These are phyloP conservation scores for Pseudocheirus occidentalis DNA, from an alignment of 2,797 vertebrate genomes.

Conservation along the genomic window DNA sequence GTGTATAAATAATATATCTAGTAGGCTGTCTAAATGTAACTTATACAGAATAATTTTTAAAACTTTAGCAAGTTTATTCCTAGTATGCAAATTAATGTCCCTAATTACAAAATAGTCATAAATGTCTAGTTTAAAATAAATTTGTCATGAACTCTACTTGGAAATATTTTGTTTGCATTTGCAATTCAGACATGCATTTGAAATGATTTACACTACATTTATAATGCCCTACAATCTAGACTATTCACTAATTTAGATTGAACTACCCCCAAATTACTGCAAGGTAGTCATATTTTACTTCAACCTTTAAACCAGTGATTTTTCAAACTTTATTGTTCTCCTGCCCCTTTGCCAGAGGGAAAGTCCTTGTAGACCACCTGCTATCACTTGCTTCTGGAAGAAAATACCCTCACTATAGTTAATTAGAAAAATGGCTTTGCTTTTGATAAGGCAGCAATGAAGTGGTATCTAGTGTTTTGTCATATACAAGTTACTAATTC, in stretches of 20 bases:
- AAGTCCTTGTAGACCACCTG: neutral
- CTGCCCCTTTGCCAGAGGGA: neutral
- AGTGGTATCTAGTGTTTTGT: neutral
- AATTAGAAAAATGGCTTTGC: neutral
- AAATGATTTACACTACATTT: slow-evolving; percentile 18
- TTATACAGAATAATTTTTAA: slow-evolving; percentile 53
- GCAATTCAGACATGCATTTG: slow-evolving; percentile 67
- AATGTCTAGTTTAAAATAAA: slow-evolving; percentile 61
- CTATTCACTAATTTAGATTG: slow-evolving; percentile 24
- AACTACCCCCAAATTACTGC: neutral
- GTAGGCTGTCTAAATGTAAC: neutral
- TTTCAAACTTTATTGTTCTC: slow-evolving; percentile 9
- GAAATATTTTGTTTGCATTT: slow-evolving; percentile 73
- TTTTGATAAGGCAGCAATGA: neutral
- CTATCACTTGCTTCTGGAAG: neutral
- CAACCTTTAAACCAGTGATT: neutral
- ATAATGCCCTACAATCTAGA: neutral
- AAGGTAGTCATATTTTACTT: slow-evolving; percentile 15
- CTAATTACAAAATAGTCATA: slow-evolving; percentile 74
- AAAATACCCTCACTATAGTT: neutral
- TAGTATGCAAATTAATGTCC: slow-evolving; percentile 63
- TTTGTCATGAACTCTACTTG: slow-evolving; percentile 71
- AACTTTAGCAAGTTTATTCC: slow-evolving; percentile 65
- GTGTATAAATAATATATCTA: slow-evolving; percentile 33
- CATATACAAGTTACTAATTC: neutral